These are phyloP conservation scores for Ashinkailepas kermadecensis DNA, from an alignment of 2,888 invertebrate species.

Conservation along the genomic window DNA sequence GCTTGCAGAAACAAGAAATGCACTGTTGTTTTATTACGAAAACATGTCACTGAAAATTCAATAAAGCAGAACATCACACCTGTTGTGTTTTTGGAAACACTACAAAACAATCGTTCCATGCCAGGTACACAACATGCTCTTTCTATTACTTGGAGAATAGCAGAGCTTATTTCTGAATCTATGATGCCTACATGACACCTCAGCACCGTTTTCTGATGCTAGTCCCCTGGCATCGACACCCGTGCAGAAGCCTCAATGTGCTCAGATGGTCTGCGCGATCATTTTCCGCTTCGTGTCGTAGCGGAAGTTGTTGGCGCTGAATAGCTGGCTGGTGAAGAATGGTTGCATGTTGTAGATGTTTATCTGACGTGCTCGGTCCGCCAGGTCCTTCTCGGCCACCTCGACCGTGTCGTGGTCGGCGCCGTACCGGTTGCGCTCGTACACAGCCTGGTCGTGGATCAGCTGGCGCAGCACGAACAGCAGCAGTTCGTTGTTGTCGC, in stretches of 20 bases:
- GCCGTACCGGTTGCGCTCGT: slow-evolving; percentile 48
- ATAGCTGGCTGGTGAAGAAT: slow-evolving; percentile 86
- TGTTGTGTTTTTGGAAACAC: too few species aligned
- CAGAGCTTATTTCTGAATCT: too few species aligned
- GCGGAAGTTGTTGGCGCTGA: slow-evolving; percentile 76
- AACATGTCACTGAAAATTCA: neutral
- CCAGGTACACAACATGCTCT: too few species aligned
- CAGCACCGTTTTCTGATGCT: too few species aligned
- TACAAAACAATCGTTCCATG: too few species aligned
- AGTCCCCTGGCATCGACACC: too few species aligned
- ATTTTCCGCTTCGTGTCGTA: slow-evolving; percentile 76
- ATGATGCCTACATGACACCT: too few species aligned
- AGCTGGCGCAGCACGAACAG: slow-evolving; percentile 92
- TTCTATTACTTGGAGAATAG: too few species aligned
- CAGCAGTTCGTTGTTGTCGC: slow-evolving; percentile 90
- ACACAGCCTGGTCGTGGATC: slow-evolving; percentile 80
- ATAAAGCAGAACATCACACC: too few species aligned
- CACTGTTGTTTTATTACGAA: slow-evolving; percentile 1
- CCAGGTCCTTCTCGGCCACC: slow-evolving; percentile 73
- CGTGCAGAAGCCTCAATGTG: too few species aligned
- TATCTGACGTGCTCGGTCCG: slow-evolving; percentile 82
- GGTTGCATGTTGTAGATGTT: slow-evolving; percentile 79
- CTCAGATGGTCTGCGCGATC: slow-evolving; percentile 61
- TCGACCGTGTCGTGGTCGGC: slow-evolving; percentile 63
- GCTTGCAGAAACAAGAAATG: too few species aligned